Evolutionary conservation across 2,113 vertebrate genomes (phyloP), one percentile per base, ranked within the genome.

Genomic region (Choloepus hoffmanni): DNA sequence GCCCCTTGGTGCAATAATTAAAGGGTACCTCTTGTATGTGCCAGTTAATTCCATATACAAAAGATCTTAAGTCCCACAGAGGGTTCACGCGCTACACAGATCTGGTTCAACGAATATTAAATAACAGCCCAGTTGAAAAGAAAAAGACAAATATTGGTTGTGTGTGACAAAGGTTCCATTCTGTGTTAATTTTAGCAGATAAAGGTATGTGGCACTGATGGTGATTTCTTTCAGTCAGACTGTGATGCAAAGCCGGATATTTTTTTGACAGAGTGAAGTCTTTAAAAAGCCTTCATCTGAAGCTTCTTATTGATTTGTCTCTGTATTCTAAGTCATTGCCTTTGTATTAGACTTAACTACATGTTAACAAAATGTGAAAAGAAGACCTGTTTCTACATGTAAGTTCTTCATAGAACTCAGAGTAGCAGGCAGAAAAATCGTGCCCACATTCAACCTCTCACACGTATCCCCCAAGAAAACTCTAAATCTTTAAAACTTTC

Each of bases 211-310:
- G 70, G 40, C 94, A 63, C 94, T 95, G 89, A 92, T 28, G 26
- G 70, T 55, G 92, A 89, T 92, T 85, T 89, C 97, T 97, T 96
- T 97, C 89, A 86, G 83, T 90, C 53, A 84, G 73, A 70, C 21
- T 85, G 92, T 85, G 95, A 97, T 78, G 93, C 85, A 94, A 90
- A 96, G 95, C 95, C 83, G 86, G 96, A 97, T 96, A 90, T 96
- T 90, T 95, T 93, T 95, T 96, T 97, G 96, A 96, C 97, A 97
- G 90, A 65, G 62, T 90, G 95, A 97, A 97, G 82, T 95, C 95
- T 87, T 92, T 96, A 84, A 95, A 96, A 97, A 98, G 89, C 78
- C 91, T 23, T 97, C 89, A 72, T 91, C 79, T 93, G 93, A 91
- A 94, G 85, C 89, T 86, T 55, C 4, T 0, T 87, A 93, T 94